These are phyloP conservation scores for Phataginus tricuspis DNA, from an alignment of 2,797 vertebrate species.

Conservation along the genomic window DNA sequence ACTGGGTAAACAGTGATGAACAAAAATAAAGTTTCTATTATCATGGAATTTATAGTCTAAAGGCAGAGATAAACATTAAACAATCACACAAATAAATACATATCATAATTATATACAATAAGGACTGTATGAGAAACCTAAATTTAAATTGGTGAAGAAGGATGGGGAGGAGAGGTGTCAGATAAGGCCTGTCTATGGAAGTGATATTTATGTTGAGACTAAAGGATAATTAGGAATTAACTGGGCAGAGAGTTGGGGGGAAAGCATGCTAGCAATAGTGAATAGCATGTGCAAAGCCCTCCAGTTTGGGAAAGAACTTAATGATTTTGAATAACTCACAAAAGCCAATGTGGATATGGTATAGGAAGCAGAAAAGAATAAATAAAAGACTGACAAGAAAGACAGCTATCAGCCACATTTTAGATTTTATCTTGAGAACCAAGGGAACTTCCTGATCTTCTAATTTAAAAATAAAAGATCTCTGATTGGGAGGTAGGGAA, in stretches of 20 bases:
- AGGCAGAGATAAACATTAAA: neutral
- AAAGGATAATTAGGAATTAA: neutral
- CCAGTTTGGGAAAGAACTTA: neutral
- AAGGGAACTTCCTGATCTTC: neutral
- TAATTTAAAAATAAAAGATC: neutral
- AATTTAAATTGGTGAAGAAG: slow-evolving; percentile 9
- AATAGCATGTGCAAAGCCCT: neutral
- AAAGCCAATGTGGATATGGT: neutral
- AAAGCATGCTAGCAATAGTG: neutral
- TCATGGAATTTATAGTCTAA: neutral
- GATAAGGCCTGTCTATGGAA: neutral
- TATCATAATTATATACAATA: neutral
- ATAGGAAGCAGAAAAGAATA: neutral
- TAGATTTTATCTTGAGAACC: slow-evolving; percentile 24
- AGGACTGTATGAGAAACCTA: neutral
- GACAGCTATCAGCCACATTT: neutral
- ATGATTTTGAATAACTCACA: neutral
- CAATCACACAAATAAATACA: neutral
- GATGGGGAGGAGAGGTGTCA: neutral
- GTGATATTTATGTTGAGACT: neutral
- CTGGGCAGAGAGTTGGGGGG: neutral
- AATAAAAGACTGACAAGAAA: neutral
- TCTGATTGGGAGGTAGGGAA: neutral
- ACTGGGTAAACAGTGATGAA: neutral
- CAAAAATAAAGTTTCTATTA: slow-evolving; percentile 47